phyloP scores from a whole-genome alignment of 1,140 invertebrate species.

The Aphaenogaster ashmeadi region DNA sequence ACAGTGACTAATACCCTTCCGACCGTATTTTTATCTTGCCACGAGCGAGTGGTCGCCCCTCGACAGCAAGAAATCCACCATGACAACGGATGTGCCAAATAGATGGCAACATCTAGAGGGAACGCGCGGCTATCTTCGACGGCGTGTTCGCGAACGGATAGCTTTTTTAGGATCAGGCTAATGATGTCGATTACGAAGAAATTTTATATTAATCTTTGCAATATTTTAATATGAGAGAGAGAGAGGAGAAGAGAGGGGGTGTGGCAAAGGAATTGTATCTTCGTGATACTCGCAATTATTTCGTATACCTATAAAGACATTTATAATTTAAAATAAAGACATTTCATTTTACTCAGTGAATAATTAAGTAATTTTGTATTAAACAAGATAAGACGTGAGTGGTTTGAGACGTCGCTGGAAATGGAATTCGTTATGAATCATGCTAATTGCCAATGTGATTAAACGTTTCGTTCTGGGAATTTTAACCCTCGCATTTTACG shows the following conservation, averaged over 20 bases:
- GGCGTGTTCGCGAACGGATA: constrained; percentile 66
- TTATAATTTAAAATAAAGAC: background rate
- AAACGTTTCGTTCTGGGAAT: constrained; percentile 84
- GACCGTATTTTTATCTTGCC: constrained; percentile 82
- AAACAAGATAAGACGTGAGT: background rate
- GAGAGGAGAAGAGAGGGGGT: background rate
- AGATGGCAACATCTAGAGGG: constrained; percentile 75
- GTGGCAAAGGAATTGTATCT: background rate
- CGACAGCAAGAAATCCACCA: constrained; percentile 70
- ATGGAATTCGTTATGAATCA: constrained; percentile 82
- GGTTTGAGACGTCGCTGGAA: constrained; percentile 66
- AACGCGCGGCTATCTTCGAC: constrained; percentile 58
- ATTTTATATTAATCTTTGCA: constrained; percentile 8
- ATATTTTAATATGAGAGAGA: background rate
- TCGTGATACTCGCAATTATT: background rate
- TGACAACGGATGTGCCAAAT: constrained; percentile 82
- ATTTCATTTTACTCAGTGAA: background rate
- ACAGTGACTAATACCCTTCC: constrained; percentile 79
- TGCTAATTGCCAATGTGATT: constrained; percentile 85
- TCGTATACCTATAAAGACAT: too few relatives aligned
- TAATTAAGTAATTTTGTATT: constrained; percentile 13
- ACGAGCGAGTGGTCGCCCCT: constrained; percentile 77
- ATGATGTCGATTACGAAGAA: constrained; percentile 21
- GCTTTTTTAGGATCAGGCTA: constrained; percentile 45
- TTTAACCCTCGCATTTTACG: constrained; percentile 78